Percentiles rank a stretch among this genome's conserved stretches.
These are phyloP conservation scores for Cotesia glomerata DNA, from an alignment of 1,140 invertebrate species.

Conservation along the genomic window DNA sequence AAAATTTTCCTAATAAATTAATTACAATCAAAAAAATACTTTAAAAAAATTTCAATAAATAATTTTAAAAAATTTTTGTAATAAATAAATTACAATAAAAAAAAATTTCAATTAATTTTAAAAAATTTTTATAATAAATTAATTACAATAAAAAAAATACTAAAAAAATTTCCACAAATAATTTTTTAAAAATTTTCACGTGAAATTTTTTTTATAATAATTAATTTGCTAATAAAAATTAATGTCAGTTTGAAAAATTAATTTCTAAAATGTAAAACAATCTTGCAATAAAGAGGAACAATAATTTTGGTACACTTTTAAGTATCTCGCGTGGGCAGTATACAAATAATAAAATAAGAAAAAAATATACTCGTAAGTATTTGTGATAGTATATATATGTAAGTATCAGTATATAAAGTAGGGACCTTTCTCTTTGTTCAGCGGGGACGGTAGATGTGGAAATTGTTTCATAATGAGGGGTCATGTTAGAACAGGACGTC, in stretches of 20 bases:
- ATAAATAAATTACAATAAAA: too few relatives aligned
- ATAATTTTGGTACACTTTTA: constrained; percentile 10
- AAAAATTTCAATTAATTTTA: too few relatives aligned
- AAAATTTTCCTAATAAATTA: too few relatives aligned
- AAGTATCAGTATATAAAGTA: neutral
- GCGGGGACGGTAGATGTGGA: constrained; percentile 33
- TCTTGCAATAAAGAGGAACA: neutral
- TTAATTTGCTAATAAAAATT: neutral
- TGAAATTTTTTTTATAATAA: neutral
- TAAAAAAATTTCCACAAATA: too few relatives aligned
- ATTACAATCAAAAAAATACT: too few relatives aligned
- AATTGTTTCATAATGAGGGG: constrained; percentile 56
- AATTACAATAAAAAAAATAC: too few relatives aligned
- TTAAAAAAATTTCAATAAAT: too few relatives aligned
- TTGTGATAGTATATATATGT: neutral
- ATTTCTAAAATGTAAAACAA: neutral
- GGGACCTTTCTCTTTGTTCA: constrained; percentile 2
- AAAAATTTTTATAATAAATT: too few relatives aligned
- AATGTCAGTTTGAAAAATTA: neutral
- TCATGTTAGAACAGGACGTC: constrained; percentile 51
- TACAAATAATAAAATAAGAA: too few relatives aligned
- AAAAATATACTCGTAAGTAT: too few relatives aligned
- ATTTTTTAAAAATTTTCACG: too few relatives aligned
- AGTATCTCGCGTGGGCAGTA: neutral
- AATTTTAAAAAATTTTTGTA: too few relatives aligned